Conservation (phyloP, 1,140 invertebrate species). For the Apolygus lucorum region DNA sequence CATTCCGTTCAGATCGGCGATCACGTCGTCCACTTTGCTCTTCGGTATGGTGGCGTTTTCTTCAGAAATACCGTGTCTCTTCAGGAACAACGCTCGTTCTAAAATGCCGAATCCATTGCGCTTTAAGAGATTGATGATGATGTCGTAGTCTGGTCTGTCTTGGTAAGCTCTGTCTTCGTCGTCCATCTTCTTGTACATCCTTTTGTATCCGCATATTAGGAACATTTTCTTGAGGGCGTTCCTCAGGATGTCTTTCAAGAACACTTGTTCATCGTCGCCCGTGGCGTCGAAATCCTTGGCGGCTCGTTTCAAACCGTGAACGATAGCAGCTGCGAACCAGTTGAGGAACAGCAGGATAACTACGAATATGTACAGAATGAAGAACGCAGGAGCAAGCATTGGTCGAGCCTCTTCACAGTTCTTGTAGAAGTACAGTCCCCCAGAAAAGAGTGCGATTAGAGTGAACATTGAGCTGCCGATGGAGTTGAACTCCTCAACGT, state of each 20-base stretch:
- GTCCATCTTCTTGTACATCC: background rate
- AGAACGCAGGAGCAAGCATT: constrained; percentile 69
- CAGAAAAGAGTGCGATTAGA: constrained; percentile 64
- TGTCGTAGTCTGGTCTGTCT: background rate
- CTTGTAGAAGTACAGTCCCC: constrained; percentile 64
- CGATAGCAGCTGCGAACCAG: constrained; percentile 22
- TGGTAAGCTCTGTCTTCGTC: background rate
- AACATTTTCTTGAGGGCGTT: background rate
- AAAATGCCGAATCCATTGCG: background rate
- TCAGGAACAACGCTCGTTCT: background rate
- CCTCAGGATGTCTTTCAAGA: constrained; percentile 6
- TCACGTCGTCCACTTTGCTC: constrained; percentile 8
- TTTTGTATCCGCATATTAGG: background rate
- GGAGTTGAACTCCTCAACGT: constrained; percentile 54
- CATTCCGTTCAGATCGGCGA: constrained; percentile 3
- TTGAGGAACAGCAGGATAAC: constrained; percentile 59
- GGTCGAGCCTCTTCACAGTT: constrained; percentile 61
- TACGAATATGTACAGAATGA: constrained; percentile 62
- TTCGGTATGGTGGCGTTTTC: background rate
- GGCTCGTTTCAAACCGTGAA: constrained; percentile 2
- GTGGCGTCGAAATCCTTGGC: background rate
- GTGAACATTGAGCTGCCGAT: constrained; percentile 58
- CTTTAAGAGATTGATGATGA: background rate
- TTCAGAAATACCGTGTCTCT: background rate
- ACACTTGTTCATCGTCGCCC: background rate